Evolutionary conservation across 2,797 vertebrate genomes (phyloP).

Genomic region (Lophius americanus): DNA sequence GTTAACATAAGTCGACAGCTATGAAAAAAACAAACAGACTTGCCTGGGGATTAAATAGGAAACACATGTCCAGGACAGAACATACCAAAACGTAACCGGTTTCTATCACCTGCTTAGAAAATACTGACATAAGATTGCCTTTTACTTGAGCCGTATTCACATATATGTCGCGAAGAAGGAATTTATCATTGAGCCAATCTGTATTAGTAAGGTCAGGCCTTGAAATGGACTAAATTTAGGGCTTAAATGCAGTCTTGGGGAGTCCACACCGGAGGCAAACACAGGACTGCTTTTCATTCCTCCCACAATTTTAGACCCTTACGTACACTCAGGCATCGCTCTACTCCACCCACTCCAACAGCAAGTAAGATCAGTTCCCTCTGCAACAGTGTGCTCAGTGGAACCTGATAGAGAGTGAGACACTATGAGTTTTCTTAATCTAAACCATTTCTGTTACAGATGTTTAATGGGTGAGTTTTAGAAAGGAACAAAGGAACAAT

Average conservation of each 20-base stretch:
- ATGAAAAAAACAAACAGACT: slow-evolving; percentile 51
- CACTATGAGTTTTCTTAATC: neutral
- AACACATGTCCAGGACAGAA: slow-evolving; percentile 53
- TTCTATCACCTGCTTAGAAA: slow-evolving; percentile 25
- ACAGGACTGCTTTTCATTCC: neutral
- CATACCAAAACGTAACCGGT: slow-evolving; percentile 14
- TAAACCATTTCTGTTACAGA: too few species aligned
- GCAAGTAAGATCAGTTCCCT: slow-evolving; percentile 5
- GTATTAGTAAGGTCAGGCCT: neutral
- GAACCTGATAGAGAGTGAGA: neutral
- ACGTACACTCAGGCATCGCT: neutral
- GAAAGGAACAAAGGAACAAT: too few species aligned
- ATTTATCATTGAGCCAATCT: neutral
- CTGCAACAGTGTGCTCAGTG: slow-evolving; percentile 10
- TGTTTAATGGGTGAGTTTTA: too few species aligned
- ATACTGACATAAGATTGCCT: neutral
- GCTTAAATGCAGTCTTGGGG: neutral
- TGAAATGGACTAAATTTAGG: neutral
- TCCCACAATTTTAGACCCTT: slow-evolving; percentile 15
- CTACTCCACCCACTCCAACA: slow-evolving; percentile 22
- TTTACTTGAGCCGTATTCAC: neutral
- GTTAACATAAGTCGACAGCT: slow-evolving; percentile 19
- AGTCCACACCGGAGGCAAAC: neutral
- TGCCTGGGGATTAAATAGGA: slow-evolving; percentile 59
- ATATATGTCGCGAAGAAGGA: neutral